Conservation (phyloP, 2,797 vertebrate genomes). For the Platalea minor region DNA sequence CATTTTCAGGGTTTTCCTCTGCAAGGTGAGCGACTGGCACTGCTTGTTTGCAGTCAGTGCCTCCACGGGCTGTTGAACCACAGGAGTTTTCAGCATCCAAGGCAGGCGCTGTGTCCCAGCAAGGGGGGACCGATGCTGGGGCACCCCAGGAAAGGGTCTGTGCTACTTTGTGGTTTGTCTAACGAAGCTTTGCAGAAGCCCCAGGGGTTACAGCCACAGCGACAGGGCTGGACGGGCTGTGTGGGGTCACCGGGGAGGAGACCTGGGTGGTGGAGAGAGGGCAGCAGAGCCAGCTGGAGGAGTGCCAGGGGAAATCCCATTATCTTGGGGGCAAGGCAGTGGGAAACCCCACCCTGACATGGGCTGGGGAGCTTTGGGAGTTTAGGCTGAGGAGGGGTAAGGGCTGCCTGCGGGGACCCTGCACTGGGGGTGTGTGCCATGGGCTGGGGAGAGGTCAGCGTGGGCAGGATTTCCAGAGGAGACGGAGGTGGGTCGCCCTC, state of each 20-base stretch:
- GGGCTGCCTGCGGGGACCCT: not conserved
- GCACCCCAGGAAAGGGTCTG: not conserved
- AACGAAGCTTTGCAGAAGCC: not conserved
- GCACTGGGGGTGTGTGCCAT: fast-evolving
- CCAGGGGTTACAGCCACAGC: not conserved
- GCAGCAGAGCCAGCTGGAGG: not conserved
- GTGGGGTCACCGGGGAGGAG: not conserved
- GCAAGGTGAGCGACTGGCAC: not conserved
- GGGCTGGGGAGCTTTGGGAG: not conserved
- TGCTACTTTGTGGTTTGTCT: not conserved
- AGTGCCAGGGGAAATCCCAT: not conserved
- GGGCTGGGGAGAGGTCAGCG: not conserved
- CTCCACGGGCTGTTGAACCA: fast-evolving
- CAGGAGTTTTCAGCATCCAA: not conserved
- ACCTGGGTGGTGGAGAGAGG: not conserved
- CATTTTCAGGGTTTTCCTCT: not conserved
- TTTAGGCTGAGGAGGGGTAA: not conserved
- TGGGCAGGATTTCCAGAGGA: not conserved
- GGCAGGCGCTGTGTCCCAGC: not conserved
- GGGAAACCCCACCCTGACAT: not conserved
- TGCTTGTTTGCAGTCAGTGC: not conserved
- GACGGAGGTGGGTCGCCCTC: not conserved
- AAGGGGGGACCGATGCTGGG: fast-evolving
- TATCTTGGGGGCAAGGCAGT: not conserved
- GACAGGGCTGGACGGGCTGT: not conserved